Evolutionary conservation across 2,888 invertebrate genomes (phyloP), one percentile per base, ranked within the genome.

Genomic region (Drosophila suboccidentalis): DNA sequence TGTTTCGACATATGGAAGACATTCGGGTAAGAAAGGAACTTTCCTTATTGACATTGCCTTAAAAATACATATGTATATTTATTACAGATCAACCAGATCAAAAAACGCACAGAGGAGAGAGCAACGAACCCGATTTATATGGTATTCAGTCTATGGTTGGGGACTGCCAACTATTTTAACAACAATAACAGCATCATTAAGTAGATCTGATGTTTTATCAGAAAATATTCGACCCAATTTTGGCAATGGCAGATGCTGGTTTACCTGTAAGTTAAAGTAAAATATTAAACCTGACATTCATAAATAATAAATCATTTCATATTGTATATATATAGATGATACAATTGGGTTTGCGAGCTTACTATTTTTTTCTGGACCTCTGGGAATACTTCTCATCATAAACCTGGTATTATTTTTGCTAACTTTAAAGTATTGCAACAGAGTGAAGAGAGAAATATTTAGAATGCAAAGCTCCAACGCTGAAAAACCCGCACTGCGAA

Each of bases 1-100:
- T 96, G 96, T 91, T 95, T 96, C 93, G 96, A 96, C 94, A 96
- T 96, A 92, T 96, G 96, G 96, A 95, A 95, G 94, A 96, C 96
- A 85, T 96, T 96, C 92, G 95, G 96, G 96, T 96, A 92, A 94
- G 95, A 41, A n/a, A 83, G 0, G n/a, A n/a, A 8, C 4, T 19
- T 34, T 38, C 15, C 3, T 32, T 39, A 38, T 26, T n/a, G 29
- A 38, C 1, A 22, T 19, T 10, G 4, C 4, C n/a, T 26, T 26
- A 0, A 26, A 26, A 26, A 5, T 22, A 3, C 22, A 4, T 22
- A 4, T 1, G 26, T 5, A 26, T 26, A 26, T 26, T 54, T 39
- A 4, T 62, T 83, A 2, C 34, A 91, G 91, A 13, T 87, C 90
- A 43, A 87, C 91, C 3, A 87, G 89, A 65, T 80, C 82, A 17